These are phyloP conservation scores for Acipenser ruthenus DNA, from an alignment of 2,797 vertebrate species.

Conservation along the genomic window DNA sequence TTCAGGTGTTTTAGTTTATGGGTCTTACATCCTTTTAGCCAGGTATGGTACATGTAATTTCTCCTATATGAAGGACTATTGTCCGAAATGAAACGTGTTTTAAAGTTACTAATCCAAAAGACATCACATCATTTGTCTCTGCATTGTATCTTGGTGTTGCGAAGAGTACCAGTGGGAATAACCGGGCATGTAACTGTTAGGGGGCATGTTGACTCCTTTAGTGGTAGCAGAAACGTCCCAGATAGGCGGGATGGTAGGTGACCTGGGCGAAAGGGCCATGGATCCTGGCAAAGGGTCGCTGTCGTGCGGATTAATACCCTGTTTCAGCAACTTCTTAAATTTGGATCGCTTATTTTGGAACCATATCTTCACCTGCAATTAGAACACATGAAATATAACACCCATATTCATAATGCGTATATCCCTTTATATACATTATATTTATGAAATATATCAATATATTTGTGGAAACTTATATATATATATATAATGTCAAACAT, in stretches of 20 bases:
- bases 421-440: too few species aligned
- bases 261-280: conserved; percentile 84
- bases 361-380: conserved; percentile 92
- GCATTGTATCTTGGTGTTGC: conserved; percentile 96
- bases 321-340: conserved; percentile 96
- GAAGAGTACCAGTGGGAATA: conserved; percentile 98
- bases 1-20: conserved; percentile 30
- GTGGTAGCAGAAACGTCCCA: conserved; percentile 95
- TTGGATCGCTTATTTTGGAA: conserved; percentile 98
- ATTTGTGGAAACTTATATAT: too few species aligned
- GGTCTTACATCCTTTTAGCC: conserved; percentile 32
- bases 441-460: too few species aligned
- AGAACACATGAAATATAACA: neutral
- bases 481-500: too few species aligned
- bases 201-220: conserved; percentile 94
- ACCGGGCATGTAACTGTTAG: conserved; percentile 95
- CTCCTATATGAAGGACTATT: too few species aligned
- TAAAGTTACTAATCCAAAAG: too few species aligned
- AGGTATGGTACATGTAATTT: conserved; percentile 32
- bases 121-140: conserved; percentile 77
- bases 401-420: too few species aligned
- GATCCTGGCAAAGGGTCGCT: conserved; percentile 83
- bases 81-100: too few species aligned
- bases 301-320: conserved; percentile 88
- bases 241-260: conserved; percentile 88